Evolutionary conservation across 2,113 vertebrate species (phyloP), one percentile per base, ranked within the genome.

Genomic region (Natator depressus): DNA sequence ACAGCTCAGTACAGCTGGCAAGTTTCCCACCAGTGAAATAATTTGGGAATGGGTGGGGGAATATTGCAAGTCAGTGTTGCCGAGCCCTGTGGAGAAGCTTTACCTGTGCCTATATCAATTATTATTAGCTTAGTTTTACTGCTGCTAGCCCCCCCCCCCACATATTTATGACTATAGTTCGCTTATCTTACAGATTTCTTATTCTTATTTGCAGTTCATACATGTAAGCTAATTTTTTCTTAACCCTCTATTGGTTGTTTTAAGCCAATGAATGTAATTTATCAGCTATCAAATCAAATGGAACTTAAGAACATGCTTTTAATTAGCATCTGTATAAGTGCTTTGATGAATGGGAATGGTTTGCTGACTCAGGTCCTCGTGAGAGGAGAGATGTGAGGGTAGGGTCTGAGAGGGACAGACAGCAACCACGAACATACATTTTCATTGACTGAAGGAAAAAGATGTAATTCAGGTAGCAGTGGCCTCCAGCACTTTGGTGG

Each of bases 341-440:
- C 69, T 50, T 94, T 87, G 84, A 88, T 82, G 85, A 89, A 85
- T 84, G 89, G 89, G 82, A 87, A 53, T 10, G 4, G 53, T 94
- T 93, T 93, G n/a, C 84, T 89, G 75, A 84, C 82, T 75, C 3
- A 49, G 9, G 92, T 72, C 88, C 42, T 81, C 2, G 82, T 51
- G 94, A 94, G 96, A 49, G 65, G n/a, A 24, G 46, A 93, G 85
- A 59, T 27, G 14, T 82, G 92, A 92, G 85, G 85, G 42, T 79
- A 75, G 94, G 54, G 24, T 95, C 91, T 93, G 95, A 85, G 87
- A 88, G 89, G 75, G 86, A 87, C 54, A 90, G 94, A 94, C 57
- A 80, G 91, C 85, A 96, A 93, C 93, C 88, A 95, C 96, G 88
- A 96, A 96, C 89, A 3, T 97, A 55, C 92, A 62, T 95, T 89